These are phyloP conservation scores for Eulithis testata DNA, from an alignment of 2,888 invertebrate genomes.

Conservation along the genomic window DNA sequence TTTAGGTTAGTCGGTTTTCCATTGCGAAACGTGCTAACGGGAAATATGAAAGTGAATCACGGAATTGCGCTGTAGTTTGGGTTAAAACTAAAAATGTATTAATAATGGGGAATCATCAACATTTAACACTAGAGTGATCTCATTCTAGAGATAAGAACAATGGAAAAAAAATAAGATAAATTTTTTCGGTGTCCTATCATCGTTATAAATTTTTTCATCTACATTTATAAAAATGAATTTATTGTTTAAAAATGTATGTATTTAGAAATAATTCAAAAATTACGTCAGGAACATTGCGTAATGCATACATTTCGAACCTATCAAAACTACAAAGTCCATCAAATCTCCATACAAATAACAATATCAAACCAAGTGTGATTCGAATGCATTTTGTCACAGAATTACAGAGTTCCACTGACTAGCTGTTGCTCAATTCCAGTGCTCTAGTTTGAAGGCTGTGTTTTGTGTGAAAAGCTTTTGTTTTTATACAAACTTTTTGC, in stretches of 20 bases:
- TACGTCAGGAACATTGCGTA: not conserved
- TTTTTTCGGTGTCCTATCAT: too few relatives aligned
- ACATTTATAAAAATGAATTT: too few relatives aligned
- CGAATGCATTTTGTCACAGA: conserved; percentile 26
- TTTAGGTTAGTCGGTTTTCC: conserved; percentile 36
- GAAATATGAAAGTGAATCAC: conserved; percentile 22
- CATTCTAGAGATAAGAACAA: too few relatives aligned
- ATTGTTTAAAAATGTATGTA: too few relatives aligned
- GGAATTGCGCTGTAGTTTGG: not conserved
- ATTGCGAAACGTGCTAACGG: conserved; percentile 22
- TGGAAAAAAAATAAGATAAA: too few relatives aligned
- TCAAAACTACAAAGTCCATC: conserved; percentile 22
- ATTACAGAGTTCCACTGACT: conserved; percentile 10
- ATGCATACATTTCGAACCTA: conserved; percentile 1
- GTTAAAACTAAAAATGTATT: not conserved
- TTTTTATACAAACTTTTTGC: not conserved
- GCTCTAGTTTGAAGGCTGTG: conserved; percentile 14
- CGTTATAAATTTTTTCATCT: too few relatives aligned
- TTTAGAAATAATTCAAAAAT: too few relatives aligned
- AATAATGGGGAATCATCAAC: too few relatives aligned
- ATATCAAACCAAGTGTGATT: conserved; percentile 30
- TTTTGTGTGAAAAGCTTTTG: not conserved
- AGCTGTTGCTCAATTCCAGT: conserved; percentile 12
- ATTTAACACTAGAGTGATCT: too few relatives aligned
- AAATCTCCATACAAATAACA: conserved; percentile 29